Evolutionary conservation across 2,797 vertebrate species (phyloP).

Genomic region (Rhinatrema bivittatum): DNA sequence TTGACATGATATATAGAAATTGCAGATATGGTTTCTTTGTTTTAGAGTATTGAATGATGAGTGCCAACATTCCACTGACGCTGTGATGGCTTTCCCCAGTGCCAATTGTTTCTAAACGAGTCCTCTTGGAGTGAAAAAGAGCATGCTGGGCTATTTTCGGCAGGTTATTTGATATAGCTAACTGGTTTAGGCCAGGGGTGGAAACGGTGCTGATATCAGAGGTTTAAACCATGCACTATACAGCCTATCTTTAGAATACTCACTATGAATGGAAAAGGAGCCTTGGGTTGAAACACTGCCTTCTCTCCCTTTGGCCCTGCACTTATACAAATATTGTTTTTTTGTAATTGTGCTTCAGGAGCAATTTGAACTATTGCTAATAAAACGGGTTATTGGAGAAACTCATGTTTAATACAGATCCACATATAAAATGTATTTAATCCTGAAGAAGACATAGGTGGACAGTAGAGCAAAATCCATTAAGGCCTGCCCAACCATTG

Average conservation of each 20-base stretch:
- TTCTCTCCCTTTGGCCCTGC: too few species aligned
- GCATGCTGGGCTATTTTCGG: background rate
- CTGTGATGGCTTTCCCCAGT: background rate
- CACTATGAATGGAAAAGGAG: background rate
- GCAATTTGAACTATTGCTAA: background rate
- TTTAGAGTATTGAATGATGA: too few species aligned
- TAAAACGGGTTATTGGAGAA: background rate
- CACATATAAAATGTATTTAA: constrained; percentile 7
- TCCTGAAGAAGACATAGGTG: constrained; percentile 5
- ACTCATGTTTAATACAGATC: constrained; percentile 3
- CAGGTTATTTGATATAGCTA: background rate
- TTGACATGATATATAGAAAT: too few species aligned
- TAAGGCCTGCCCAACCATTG: constrained; percentile 25
- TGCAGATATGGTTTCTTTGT: too few species aligned
- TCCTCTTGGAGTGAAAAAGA: background rate
- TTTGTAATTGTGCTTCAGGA: background rate
- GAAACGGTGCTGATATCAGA: too few species aligned
- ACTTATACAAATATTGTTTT: background rate
- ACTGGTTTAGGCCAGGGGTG: background rate
- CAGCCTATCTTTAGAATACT: too few species aligned
- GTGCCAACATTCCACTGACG: background rate
- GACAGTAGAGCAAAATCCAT: constrained; percentile 19
- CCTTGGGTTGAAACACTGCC: background rate
- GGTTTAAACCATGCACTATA: background rate
- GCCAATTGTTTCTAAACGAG: background rate